phyloP scores from a whole-genome alignment of 2,888 invertebrate genomes.

The Harpalus rufipes region DNA sequence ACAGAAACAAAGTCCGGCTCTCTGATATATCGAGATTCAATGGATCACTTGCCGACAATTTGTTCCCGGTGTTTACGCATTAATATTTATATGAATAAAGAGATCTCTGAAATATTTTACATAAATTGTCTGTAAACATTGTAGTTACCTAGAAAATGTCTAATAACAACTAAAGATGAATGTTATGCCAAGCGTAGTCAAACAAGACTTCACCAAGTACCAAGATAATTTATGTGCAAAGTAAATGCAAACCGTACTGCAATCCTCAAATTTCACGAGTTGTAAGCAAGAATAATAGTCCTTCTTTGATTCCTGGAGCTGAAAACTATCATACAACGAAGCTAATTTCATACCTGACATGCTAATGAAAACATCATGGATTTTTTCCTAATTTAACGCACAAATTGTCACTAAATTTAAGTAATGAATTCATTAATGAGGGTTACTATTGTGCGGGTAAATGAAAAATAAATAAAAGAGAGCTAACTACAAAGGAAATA shows the following conservation, averaged over 20 bases:
- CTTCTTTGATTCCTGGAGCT: background rate
- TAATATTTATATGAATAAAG: no score
- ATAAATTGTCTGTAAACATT: background rate
- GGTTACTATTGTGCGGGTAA: conserved; percentile 22
- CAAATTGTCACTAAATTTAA: background rate
- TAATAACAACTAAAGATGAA: conserved; percentile 10
- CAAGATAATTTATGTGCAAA: conserved; percentile 60
- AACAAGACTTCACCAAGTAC: conserved; percentile 34
- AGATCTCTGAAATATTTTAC: background rate
- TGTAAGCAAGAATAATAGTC: conserved; percentile 1
- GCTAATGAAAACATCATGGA: background rate
- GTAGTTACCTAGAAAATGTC: background rate
- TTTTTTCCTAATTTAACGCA: background rate
- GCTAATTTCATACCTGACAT: background rate
- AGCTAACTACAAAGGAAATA: conserved; percentile 23
- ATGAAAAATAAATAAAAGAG: conserved; percentile 46
- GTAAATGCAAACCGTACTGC: conserved; percentile 7
- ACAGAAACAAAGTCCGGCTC: no score
- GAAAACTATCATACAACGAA: background rate
- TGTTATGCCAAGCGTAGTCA: conserved; percentile 33
- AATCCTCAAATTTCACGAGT: background rate
- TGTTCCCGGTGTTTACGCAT: no score
- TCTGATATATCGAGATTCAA: no score
- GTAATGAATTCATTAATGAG: conserved; percentile 31
- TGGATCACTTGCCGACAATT: no score